Evolutionary conservation across 2,113 vertebrate species (phyloP).

Genomic region (Rhagologus leucostigma): DNA sequence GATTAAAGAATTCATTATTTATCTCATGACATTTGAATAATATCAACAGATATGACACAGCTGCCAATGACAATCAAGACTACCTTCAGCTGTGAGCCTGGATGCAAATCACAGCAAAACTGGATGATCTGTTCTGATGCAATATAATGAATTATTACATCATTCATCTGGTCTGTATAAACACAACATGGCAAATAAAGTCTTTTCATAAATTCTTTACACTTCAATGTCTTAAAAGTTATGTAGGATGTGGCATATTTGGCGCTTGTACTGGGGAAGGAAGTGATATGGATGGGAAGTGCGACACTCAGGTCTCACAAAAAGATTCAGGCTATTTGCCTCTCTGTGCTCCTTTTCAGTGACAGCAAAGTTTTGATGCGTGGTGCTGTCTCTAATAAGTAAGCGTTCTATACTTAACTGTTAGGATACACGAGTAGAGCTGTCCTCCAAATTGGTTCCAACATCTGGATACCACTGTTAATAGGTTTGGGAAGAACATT

Average conservation of each 20-base stretch:
- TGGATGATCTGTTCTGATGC: background rate
- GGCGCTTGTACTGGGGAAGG: background rate
- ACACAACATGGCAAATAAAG: background rate
- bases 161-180: conserved; percentile 5
- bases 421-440: conserved; percentile 2
- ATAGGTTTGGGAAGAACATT: conserved; percentile 47
- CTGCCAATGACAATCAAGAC: conserved; percentile 28
- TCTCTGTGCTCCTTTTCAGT: background rate
- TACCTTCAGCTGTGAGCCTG: conserved; percentile 34
- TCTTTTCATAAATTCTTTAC: background rate
- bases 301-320: background rate
- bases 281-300: background rate
- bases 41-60: background rate
- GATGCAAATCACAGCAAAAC: conserved; percentile 30
- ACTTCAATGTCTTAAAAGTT: background rate
- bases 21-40: background rate
- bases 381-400: background rate
- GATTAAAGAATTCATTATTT: conserved; percentile 36
- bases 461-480: conserved; percentile 70
- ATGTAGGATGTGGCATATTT: background rate
- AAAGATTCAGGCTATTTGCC: background rate
- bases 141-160: conserved; percentile 25
- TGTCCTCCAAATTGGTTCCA: conserved; percentile 57
- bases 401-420: background rate
- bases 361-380: background rate